Base-by-base conservation (phyloP, 1,140 invertebrate species). In the Anastrepha ludens region DNA sequence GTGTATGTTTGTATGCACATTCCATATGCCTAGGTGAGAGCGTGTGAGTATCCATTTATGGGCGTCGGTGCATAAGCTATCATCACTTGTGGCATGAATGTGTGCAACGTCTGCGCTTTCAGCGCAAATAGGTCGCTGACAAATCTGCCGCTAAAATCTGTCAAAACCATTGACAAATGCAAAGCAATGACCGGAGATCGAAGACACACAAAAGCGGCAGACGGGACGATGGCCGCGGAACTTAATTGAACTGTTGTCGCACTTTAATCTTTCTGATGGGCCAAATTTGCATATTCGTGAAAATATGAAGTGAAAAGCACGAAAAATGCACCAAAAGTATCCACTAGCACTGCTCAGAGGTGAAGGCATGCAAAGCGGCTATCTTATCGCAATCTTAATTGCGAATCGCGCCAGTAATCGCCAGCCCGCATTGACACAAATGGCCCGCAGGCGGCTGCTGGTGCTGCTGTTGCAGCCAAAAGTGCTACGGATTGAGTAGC, bases 361-460 rank as follows among this genome's bases (percentile, higher is more conserved):
- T 29, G 70, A 15, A 2, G 4, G 44, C 47, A 81, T 55, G 29
- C 44, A 17, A 55, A 50, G 7, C 47, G 44, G 17, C 74, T 81
- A 81, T 81, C 74, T 81, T 81, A 81, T 81, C 74, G 47, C 74
- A 55, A 81, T 81, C 74, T 81, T 81, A 81, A 81, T 81, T 81
- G 74, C 74, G 50, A 81, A 20, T 58, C 47, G 50, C 74, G 47
- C 3, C 74, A 20, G 50, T 55, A 81, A 74, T 81, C 47, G 74
- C 47, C 74, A 81, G 47, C 47, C 74, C 50, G 47, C 74, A 81
- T 81, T 81, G 47, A 81, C 74, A 81, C 47, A 81, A 81, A 81
- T 81, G 74, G 74, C 74, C 74, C 50, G 74, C 44, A 29, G 74
- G 74, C 29, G 74, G 2, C 50, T 8, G 20, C 55, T 17, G 29